Base-by-base conservation (phyloP, 2,888 invertebrate genomes). In the Drosophila mettleri region DNA sequence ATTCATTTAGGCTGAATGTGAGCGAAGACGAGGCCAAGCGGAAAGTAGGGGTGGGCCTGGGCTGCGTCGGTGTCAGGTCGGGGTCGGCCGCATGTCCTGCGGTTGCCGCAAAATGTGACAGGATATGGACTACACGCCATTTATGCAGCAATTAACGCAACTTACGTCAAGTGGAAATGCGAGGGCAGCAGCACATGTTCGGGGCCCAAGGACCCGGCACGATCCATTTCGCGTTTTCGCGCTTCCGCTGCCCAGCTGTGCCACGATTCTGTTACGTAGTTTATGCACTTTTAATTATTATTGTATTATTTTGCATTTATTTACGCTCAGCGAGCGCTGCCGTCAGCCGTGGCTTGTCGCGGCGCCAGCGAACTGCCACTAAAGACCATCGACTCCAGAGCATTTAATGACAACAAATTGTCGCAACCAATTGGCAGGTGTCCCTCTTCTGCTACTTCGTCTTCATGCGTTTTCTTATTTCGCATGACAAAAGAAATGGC, bases 301-400 rank as follows among this genome's bases (percentile, higher is more conserved):
- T 85, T 87, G 74, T 79, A 82, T 86, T 84, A 84, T 79, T 85
- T 87, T 87, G 69, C 88, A 85, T 82, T 87, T 85, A 82, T 83
- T 86, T 75, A 80, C 84, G 74, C 69, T 49, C 76, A 57, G 54
- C 14, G 60, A 49, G 73, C 65, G 66, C 38, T 18, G 53, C 14
- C 46, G 33, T 6, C 41, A n/a, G 34, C n/a, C 12, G 12, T 12
- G 33, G 24, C 62, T 43, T 27, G 53, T 9, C 43, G 43, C 24
- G 12, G 12, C 34, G 38, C n/a, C 14, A 34, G 16, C 53, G 46
- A 14, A 16, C 34, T 27, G 33, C 18, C 39, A 18, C 27, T 34
- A 34, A 10, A 36, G 41, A 29, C 24, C 33, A 45, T 22, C 27
- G 22, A 31, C 41, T 27, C 34, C 57, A 38, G 41, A 20, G 31